Evolutionary conservation across 2,888 invertebrate genomes (phyloP).

Genomic region (Octodonta nipae): DNA sequence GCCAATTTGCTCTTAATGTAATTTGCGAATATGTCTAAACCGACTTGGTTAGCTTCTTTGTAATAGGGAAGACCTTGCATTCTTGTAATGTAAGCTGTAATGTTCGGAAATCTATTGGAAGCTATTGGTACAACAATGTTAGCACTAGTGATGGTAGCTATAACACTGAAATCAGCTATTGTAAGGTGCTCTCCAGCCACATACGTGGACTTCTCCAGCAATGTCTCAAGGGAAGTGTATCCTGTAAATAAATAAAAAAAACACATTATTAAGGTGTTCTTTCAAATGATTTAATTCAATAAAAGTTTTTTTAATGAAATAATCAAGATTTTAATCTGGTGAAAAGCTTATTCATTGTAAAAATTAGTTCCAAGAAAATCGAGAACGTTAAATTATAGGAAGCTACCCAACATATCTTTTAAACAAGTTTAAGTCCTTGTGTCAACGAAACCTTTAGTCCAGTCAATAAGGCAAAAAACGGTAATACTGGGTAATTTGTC

Average conservation of each 20-base stretch:
- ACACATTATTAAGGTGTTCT: too few species aligned
- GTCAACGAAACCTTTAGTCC: too few species aligned
- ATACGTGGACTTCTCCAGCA: conserved; percentile 25
- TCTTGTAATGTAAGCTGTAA: conserved; percentile 17
- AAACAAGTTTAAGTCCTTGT: too few species aligned
- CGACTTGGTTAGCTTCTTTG: conserved; percentile 17
- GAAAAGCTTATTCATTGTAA: too few species aligned
- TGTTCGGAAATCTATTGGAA: conserved; percentile 29
- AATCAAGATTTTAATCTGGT: too few species aligned
- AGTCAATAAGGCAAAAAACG: too few species aligned
- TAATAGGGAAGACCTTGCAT: conserved; percentile 22
- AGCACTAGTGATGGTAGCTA: conserved; percentile 14
- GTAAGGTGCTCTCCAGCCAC: conserved; percentile 18
- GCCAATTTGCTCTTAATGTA: conserved; percentile 18
- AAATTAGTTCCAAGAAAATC: too few species aligned
- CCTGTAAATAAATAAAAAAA: conserved; percentile 18
- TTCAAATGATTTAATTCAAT: too few species aligned
- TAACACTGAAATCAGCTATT: conserved; percentile 20
- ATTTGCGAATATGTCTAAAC: conserved; percentile 16
- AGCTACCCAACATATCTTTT: too few species aligned
- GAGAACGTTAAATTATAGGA: too few species aligned
- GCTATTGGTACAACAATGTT: conserved; percentile 32
- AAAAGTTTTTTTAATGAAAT: too few species aligned
- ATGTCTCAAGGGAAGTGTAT: conserved; percentile 32
- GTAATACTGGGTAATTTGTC: too few species aligned